Evolutionary conservation across 1,140 invertebrate species (phyloP), one percentile per base, ranked within the genome.

Genomic region (Lordiphosa stackelbergi): DNA sequence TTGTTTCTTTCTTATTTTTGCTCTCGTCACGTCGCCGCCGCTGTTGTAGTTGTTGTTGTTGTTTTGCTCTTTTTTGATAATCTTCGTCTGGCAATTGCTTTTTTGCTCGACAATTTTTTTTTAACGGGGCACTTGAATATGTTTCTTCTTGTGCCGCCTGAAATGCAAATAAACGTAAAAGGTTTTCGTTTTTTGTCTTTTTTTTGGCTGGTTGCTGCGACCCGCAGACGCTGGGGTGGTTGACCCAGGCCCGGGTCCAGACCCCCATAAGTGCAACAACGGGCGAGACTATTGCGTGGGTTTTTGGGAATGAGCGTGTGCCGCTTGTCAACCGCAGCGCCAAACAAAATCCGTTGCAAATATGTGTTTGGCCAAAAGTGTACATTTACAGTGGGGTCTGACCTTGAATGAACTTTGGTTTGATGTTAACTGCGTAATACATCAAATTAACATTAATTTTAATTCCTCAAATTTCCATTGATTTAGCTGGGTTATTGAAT

Each of bases 81-180:
- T 75, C 60, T 69, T 72, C 51, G 64, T 77, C 70, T 79, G 66
- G 52, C 60, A 63, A 57, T 78, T 54, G 73, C 63, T 69, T 68
- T 56, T 60, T 70, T 54, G 53, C 62, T 56, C 54, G 51, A 63
- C 36, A 49, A 55, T 53, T 75, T 75, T n/a, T n/a, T 53, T 55
- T 47, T 49, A 31, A 31, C 31, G 35, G 13, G 40, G 52, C 53
- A 66, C 63, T 66, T 66, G 64, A 58, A 66, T 66, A 51, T 52
- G 49, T 45, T 53, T 55, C 53, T 38, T 59, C 41, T 53, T 58
- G 40, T n/a, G 57, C 53, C 55, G 57, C 53, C 45, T 51, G 65
- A 53, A 79, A 79, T 78, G 74, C 73, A 78, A 79, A 79, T 57
- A 78, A 42, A 66, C 11, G 42, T 37, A 56, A 66, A 68, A 54